Conservation (phyloP, 2,888 invertebrate species). For the Chydorus sphaericus region DNA sequence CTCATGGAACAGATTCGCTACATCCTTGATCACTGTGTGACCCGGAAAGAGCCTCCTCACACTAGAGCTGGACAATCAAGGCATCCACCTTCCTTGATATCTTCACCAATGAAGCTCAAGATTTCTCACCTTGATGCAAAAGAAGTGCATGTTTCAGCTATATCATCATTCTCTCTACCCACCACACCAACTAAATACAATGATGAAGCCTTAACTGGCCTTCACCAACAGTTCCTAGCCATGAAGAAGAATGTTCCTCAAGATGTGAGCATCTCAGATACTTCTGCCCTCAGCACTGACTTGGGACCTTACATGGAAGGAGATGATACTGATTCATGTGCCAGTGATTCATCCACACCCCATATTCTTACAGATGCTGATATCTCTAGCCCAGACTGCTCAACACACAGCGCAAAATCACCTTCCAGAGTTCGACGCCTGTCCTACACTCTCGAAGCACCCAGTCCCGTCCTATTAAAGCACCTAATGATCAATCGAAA, state of each 20-base stretch:
- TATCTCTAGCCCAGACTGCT: slow-evolving; percentile 17
- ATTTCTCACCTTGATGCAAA: neutral
- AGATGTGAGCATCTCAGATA: slow-evolving; percentile 6
- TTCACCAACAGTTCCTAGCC: neutral
- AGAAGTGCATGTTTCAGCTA: neutral
- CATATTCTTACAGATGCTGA: slow-evolving; percentile 11
- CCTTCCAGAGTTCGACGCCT: slow-evolving; percentile 45
- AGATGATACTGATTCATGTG: neutral
- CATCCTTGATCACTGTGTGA: slow-evolving; percentile 8
- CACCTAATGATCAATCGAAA: slow-evolving; percentile 1
- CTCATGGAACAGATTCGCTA: slow-evolving; percentile 20
- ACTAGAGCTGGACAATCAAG: neutral
- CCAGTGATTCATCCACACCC: neutral
- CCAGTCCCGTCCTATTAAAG: slow-evolving; percentile 51
- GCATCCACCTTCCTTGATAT: slow-evolving; percentile 1
- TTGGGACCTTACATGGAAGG: slow-evolving; percentile 11
- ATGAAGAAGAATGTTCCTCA: neutral
- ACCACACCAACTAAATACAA: slow-evolving; percentile 2
- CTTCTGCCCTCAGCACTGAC: slow-evolving; percentile 11
- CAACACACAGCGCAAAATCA: slow-evolving; percentile 4
- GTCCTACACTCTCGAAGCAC: slow-evolving; percentile 61
- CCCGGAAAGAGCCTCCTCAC: neutral
- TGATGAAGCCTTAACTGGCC: neutral
- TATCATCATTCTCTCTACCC: slow-evolving; percentile 8
- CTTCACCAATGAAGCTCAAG: neutral